A percentile compares a stretch with the other conserved stretches of the same genome.
phyloP scores from a whole-genome alignment of 1,140 invertebrate species.

The Hestina assimilis region DNA sequence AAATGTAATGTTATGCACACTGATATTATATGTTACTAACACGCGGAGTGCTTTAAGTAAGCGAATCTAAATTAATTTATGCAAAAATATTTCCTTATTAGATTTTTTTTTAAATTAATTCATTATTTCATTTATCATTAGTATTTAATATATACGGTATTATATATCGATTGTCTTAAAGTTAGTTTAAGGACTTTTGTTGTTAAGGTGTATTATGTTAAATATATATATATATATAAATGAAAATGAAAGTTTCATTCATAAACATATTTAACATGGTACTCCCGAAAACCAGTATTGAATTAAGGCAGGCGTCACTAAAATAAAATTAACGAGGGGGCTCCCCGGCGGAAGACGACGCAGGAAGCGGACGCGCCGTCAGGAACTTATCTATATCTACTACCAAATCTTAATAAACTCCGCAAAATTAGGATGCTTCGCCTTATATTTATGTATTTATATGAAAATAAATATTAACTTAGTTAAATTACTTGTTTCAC shows the following conservation, averaged over 20 bases:
- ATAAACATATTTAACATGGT: constrained; percentile 18
- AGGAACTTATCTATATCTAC: constrained; percentile 56
- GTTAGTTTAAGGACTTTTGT: too few relatives aligned
- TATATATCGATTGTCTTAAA: constrained; percentile 5
- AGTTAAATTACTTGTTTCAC: background rate
- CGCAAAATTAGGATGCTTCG: constrained; percentile 28
- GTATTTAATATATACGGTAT: too few relatives aligned
- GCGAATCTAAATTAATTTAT: too few relatives aligned
- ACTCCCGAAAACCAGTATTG: constrained; percentile 43
- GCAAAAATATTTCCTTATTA: too few relatives aligned
- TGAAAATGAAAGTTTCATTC: too few relatives aligned
- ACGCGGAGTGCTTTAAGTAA: too few relatives aligned
- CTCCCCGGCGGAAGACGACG: constrained; percentile 53
- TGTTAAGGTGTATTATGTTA: too few relatives aligned
- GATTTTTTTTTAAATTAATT: too few relatives aligned
- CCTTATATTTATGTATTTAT: constrained; percentile 24
- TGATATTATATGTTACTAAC: too few relatives aligned
- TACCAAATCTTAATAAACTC: constrained; percentile 60
- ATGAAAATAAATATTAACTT: constrained; percentile 4
- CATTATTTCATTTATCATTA: too few relatives aligned
- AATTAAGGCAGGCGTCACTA: constrained; percentile 54
- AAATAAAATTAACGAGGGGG: constrained; percentile 70
- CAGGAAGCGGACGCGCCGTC: constrained; percentile 53
- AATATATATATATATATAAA: too few relatives aligned
- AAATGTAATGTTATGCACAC: too few relatives aligned